phyloP scores from a whole-genome alignment of 2,888 invertebrate genomes.

The Cotesia congregata region DNA sequence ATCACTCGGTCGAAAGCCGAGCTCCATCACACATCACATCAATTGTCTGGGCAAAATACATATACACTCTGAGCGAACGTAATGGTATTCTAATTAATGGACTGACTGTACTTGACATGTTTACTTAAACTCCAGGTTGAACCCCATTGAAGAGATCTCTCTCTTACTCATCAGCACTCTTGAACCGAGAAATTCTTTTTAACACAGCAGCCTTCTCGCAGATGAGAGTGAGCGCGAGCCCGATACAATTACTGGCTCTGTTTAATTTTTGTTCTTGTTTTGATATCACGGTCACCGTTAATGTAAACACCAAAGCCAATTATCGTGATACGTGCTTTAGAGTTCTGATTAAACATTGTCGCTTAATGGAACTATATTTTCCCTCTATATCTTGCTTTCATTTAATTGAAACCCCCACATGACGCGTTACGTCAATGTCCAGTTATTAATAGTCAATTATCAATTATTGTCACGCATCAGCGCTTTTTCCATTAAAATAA shows the following conservation, averaged over 20 bases:
- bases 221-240: neutral
- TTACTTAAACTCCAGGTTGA: conserved; percentile 64
- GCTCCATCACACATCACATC: neutral
- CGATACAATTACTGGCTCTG: conserved; percentile 28
- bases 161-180: conserved; percentile 2
- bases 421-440: conserved; percentile 3
- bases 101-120: conserved; percentile 69
- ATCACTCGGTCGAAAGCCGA: neutral
- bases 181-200: neutral
- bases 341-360: conserved; percentile 69
- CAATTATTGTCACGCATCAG: neutral
- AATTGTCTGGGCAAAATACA: neutral
- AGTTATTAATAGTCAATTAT: conserved; percentile 29
- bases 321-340: conserved; percentile 57
- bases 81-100: conserved; percentile 67
- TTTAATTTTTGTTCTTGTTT: conserved; percentile 30
- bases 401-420: neutral
- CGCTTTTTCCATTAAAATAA: neutral
- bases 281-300: conserved; percentile 40
- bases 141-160: conserved; percentile 50
- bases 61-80: conserved; percentile 5
- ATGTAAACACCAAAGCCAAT: conserved; percentile 37
- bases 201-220: neutral
- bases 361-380: conserved; percentile 66
- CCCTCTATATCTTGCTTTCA: neutral